Conservation (phyloP, 2,888 invertebrate species). For the Erebia ligea region DNA sequence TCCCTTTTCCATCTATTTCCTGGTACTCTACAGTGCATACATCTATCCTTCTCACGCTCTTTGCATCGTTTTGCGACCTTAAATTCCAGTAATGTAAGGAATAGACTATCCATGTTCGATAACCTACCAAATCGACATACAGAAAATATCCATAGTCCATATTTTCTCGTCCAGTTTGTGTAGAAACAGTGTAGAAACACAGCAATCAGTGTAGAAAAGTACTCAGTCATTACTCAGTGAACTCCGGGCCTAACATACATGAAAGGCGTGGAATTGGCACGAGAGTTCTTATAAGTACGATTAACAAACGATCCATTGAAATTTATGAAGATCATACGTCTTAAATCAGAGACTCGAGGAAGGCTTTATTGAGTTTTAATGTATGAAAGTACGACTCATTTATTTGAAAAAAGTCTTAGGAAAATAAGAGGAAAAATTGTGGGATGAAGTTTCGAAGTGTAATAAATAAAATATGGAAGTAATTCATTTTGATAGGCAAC, state of each 20-base stretch:
- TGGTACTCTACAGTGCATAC: no score
- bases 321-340: slow-evolving; percentile 19
- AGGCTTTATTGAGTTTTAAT: slow-evolving; percentile 22
- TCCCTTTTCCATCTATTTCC: no score
- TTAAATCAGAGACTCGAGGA: slow-evolving; percentile 15
- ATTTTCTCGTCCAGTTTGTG: no score
- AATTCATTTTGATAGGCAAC: no score
- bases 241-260: slow-evolving; percentile 16
- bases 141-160: neutral
- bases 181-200: no score
- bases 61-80: no score
- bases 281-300: slow-evolving; percentile 25
- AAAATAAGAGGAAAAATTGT: neutral
- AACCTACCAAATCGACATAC: neutral
- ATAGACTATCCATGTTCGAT: no score
- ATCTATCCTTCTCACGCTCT: no score
- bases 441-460: neutral
- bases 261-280: slow-evolving; percentile 30
- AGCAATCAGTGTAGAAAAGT: no score
- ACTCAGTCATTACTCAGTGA: neutral
- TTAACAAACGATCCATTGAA: slow-evolving; percentile 23
- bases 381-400: neutral
- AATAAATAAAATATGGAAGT: no score
- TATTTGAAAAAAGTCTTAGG: neutral
- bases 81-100: no score